Evolutionary conservation across 2,113 vertebrate species (phyloP).

Genomic region (Orientallactaga bullata): DNA sequence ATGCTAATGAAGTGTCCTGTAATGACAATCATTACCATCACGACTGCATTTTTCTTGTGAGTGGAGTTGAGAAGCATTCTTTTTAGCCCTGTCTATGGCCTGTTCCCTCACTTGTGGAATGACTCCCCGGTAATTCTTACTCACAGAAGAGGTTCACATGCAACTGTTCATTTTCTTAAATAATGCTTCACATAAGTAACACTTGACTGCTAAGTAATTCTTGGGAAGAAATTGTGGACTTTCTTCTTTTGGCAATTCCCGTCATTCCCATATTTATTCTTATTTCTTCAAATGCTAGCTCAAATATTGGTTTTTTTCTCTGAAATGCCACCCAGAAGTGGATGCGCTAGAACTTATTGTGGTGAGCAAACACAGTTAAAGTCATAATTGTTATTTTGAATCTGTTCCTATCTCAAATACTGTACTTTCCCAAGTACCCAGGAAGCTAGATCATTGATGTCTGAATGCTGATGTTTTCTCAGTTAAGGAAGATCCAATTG

Average conservation of each 20-base stretch:
- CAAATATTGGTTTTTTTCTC: not conserved
- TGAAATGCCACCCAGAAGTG: not conserved
- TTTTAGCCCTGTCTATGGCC: not conserved
- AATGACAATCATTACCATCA: not conserved
- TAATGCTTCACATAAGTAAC: not conserved
- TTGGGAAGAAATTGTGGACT: not conserved
- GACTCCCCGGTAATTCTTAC: not conserved
- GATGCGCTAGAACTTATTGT: conserved; percentile 23
- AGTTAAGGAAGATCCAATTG: not conserved
- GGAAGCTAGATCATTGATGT: not conserved
- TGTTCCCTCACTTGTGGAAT: conserved; percentile 2
- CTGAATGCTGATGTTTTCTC: not conserved
- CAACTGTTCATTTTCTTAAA: not conserved
- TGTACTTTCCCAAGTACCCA: not conserved
- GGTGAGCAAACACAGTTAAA: not conserved
- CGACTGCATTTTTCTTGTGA: conserved; percentile 46
- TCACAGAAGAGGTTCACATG: not conserved
- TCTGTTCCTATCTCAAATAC: not conserved
- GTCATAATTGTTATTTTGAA: not conserved
- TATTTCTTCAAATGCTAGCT: not conserved
- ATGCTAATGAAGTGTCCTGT: conserved; percentile 45
- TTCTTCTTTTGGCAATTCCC: conserved; percentile 1
- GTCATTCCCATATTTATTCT: not conserved
- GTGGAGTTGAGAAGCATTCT: not conserved
- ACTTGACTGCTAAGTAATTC: not conserved